Base-by-base conservation (phyloP, 2,113 vertebrate genomes). In the Eurypyga helias region DNA sequence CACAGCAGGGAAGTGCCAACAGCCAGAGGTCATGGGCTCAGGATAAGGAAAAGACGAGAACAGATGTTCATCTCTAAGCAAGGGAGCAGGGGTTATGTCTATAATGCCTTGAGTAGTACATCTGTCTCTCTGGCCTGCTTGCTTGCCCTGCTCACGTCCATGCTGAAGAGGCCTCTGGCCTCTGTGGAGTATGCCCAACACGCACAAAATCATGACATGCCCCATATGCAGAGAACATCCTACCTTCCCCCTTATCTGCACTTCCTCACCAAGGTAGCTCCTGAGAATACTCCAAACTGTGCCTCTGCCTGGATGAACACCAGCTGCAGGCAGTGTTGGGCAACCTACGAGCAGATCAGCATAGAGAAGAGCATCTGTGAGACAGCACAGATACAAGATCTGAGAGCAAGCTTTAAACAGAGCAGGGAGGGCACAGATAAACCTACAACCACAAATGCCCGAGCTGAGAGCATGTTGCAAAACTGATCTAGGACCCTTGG, bases 1-100 rank as follows among this genome's bases (percentile, higher is more conserved):
- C 31, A 58, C 13, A 49, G 71, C 75, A 87, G 66, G n/a, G 18
- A 73, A 83, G 31, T 16, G 78, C 78, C 82, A 95, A 83, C 17
- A 96, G 49, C 87, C 83, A 73, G 83, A 85, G 60, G 83, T 88
- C 75, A 78, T 64, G 79, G 79, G 43, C 79, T 70, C 25, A 25
- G 83, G 67, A 73, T 54, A 81, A 83, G 64, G 54, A 60, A 70
- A 62, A 83, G 36, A 80, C 0, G 5, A 73, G 54, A 96, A 34
- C 58, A 96, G 92, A 88, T 96, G 77, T 82, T 91, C 65, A 52
- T 64, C 61, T 78, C 60, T 26, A 57, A 64, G 45, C 55, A 77
- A 75, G 16, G 21, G 58, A 26, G 12, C 69, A 55, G 18, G 38
- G 83, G 65, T 87, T 94, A 76, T 64, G 48, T 93, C 83, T 66